A percentile compares a stretch with the other conserved stretches of the same genome.
Evolutionary conservation across 2,113 vertebrate genomes (phyloP).

Genomic region (Camelus dromedarius): DNA sequence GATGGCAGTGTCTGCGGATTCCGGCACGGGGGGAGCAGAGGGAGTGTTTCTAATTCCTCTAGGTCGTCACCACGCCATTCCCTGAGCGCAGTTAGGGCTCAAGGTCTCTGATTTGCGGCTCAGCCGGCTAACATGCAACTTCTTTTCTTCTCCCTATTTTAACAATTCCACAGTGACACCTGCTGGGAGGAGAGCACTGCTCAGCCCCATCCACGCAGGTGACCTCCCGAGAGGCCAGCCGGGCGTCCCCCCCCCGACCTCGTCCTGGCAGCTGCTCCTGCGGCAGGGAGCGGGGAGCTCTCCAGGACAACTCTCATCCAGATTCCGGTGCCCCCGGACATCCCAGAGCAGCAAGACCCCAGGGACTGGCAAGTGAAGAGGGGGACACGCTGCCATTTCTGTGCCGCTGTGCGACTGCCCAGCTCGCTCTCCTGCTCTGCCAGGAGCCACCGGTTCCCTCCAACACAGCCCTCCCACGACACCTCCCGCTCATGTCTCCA

Average conservation of each 20-base stretch:
- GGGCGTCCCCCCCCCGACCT: not conserved
- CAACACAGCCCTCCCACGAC: not conserved
- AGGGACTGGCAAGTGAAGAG: not conserved
- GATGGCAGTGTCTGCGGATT: not conserved
- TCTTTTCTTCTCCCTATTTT: constrained; percentile 42
- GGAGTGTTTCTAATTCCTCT: not conserved
- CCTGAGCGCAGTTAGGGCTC: constrained; percentile 42
- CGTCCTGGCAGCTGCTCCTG: constrained; percentile 17
- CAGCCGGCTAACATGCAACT: constrained; percentile 18
- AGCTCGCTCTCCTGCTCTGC: not conserved
- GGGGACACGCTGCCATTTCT: not conserved
- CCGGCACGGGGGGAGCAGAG: not conserved
- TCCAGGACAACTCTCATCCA: constrained; percentile 44
- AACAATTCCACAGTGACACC: constrained; percentile 88
- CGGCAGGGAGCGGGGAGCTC: constrained; percentile 27
- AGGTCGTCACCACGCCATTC: not conserved
- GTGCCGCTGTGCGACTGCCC: not conserved
- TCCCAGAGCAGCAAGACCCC: not conserved
- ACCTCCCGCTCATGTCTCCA: not conserved
- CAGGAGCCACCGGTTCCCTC: not conserved
- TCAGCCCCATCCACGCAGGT: constrained; percentile 29
- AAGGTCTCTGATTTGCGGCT: not conserved
- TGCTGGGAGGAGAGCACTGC: constrained; percentile 81
- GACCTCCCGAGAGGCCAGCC: not conserved
- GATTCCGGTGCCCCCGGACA: not conserved